Base-by-base conservation (phyloP, 1,140 invertebrate genomes). In the Aphaenogaster floridana region DNA sequence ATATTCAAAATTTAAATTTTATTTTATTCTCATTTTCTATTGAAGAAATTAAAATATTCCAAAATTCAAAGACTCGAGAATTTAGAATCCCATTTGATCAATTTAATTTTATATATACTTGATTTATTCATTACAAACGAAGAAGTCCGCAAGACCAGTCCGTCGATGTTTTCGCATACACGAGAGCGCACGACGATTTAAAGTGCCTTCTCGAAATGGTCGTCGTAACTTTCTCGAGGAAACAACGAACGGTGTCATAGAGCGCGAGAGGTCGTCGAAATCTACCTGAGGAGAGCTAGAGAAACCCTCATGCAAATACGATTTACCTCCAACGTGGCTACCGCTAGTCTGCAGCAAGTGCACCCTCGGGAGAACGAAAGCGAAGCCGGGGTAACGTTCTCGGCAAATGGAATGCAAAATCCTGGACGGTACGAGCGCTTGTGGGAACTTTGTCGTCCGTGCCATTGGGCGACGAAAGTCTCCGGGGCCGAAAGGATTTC, bases 391-490 rank as follows among this genome's bases (percentile, higher is more conserved):
- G 74, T 57, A 86, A 69, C 88, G 80, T 90, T 88, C 76, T 81
- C 74, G 84, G 86, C 90, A 91, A 91, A 91, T 91, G 90, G 89
- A 91, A 91, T 91, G 89, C 89, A 91, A 91, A 91, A 91, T 90
- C 89, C 77, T 86, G 76, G 88, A 88, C 89, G 69, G 81, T 79
- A 68, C 57, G 69, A 88, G 48, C 42, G 87, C 87, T 84, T 76
- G 88, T 72, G 88, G 80, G 76, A 91, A 89, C 88, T 66, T 88
- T 17, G 80, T 52, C 69, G 76, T 39, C 15, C 66, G 66, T 83
- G 72, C 74, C 86, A 74, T 71, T 76, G 83, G 80, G 36, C 86
- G 89, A 90, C 79, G 85, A 90, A 92, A 90, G 90, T 91, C 76
- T 89, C 90, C 54, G 39, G 42, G 28, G 91, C 74, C 87, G 89